Evolutionary conservation across 2,797 vertebrate species (phyloP), one percentile per base, ranked within the genome.

Genomic region (Myotis vivesi): DNA sequence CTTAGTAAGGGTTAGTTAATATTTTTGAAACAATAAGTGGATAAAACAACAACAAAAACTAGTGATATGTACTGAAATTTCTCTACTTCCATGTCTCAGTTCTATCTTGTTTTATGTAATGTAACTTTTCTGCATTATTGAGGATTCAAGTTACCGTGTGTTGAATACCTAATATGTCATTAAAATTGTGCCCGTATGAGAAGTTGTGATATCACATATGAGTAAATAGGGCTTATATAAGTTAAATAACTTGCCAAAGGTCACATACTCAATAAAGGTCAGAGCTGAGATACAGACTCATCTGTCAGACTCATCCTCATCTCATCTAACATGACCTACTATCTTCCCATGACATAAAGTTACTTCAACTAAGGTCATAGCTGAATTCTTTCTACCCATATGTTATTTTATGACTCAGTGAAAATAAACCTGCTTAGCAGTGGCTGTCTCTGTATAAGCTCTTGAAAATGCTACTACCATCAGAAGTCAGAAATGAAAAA

Each of bases 401-500:
- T 55, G 88, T 73, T 72, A 82, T 91, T 95, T 94, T 89, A 69
- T 10, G 33, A 64, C 36, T 53, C 73, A 93, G 16, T 71, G 87
- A 95, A 92, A 85, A 93, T 69, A 87, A 94, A 68, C 16, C 30
- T 76, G 46, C 49, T 75, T 88, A 92, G 38, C n/a, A 79, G 59
- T 13, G 11, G 25, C n/a, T 94, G 28, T 83, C 64, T 88, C 51
- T 30, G 7, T 64, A 71, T 89, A 62, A 88, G 5, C 22, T 90
- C 57, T 8, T 64, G 80, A 95, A 95, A 94, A 92, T 53, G 77
- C 71, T 85, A 81, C 69, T 62, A 75, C 2, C 36, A 76, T 93
- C 49, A 73, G 68, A 92, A 96, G 71, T 94, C 85, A 89, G 51
- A 89, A 96, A 83, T 87, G 71, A 94, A 90, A 88, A 95, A 82